Conservation (phyloP, 92 coral and sea anemone species). For the Isaurus tuberculatus region DNA sequence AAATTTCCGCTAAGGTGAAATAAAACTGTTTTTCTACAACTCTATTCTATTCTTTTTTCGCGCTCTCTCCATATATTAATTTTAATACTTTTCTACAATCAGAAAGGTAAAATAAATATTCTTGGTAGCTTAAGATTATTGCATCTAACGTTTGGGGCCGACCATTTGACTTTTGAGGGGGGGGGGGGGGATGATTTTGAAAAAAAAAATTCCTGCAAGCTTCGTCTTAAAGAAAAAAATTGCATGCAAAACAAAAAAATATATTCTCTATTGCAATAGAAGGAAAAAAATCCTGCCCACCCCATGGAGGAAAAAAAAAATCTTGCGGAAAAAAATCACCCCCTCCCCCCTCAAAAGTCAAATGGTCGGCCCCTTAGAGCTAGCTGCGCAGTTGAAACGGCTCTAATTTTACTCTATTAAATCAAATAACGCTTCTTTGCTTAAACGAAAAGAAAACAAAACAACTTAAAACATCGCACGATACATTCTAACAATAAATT, state of each 20-base stretch:
- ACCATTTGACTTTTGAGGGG: not conserved
- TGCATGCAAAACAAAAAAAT: not conserved
- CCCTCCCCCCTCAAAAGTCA: too few species aligned
- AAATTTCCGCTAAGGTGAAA: not conserved
- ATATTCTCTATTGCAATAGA: not conserved
- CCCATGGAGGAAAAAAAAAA: too few species aligned
- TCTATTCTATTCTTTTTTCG: not conserved
- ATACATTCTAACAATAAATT: too few species aligned
- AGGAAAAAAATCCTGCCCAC: not conserved
- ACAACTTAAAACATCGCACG: too few species aligned
- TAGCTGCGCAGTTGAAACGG: too few species aligned
- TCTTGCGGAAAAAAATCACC: too few species aligned
- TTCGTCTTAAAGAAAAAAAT: too few species aligned
- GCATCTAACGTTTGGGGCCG: not conserved
- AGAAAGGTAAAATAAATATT: not conserved
- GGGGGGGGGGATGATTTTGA: too few species aligned
- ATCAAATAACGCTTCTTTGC: not conserved
- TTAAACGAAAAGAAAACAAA: not conserved
- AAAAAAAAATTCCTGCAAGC: too few species aligned
- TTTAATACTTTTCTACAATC: conserved; percentile 1
- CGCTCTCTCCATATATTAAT: not conserved
- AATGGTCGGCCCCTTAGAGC: too few species aligned
- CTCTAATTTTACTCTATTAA: not conserved
- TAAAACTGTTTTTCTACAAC: not conserved
- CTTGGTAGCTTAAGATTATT: not conserved